Base-by-base conservation (phyloP, 2,797 vertebrate species). In the Gorsachius magnificus region DNA sequence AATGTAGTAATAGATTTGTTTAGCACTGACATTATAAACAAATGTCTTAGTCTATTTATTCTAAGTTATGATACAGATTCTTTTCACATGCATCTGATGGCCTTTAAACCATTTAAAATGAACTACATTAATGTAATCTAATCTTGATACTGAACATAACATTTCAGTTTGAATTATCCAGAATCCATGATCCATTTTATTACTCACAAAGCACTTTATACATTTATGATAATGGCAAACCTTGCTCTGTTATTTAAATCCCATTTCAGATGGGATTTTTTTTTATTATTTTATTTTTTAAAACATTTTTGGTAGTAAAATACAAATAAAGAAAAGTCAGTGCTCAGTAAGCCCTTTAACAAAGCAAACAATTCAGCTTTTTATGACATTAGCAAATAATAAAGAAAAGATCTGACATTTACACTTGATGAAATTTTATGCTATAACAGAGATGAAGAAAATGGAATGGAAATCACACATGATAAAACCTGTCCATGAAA, bases 151-250 rank as follows among this genome's bases (percentile, higher is more conserved):
- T 97, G 98, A 98, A 98, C 98, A 98, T 98, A 98, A 98, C 97
- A 98, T 98, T 98, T 98, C 98, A 98, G 98, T 98, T 98, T 98
- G 98, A 98, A 98, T 98, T 98, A 98, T 98, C 98, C 97, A 94
- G 98, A 98, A 98, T 98, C 97, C 98, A 98, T 98, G 98, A 98
- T 98, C 98, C 98, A 98, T 98, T 98, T 98, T 98, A 98, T 98
- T 98, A 98, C 98, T 98, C 98, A 97, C 98, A 98, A 98, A 98
- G 97, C 97, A 98, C 97, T 98, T 98, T 98, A 98, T 98, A 98
- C 97, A 98, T 98, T 98, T 98, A 98, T 98, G 98, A 98, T 98
- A 98, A 98, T 98, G 96, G 98, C 97, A 98, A 98, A 98, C 97
- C 98, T 98, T 97, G 97, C 95, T 98, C 97, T 98, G 98, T 98